Evolutionary conservation across 1,140 invertebrate species (phyloP).

Genomic region (Psilanteris sp.): DNA sequence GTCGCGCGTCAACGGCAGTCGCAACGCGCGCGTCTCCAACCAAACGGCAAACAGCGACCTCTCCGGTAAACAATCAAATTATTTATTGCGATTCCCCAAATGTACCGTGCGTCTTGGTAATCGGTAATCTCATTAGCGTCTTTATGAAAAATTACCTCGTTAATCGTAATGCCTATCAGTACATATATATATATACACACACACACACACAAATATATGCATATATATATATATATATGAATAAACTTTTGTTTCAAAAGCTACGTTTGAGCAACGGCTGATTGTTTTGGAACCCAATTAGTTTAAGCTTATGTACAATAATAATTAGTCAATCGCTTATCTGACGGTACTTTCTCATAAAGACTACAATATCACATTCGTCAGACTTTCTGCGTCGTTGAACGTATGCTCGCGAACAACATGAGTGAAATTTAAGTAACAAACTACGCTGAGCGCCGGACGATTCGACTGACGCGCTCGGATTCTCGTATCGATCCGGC

Average conservation of each 20-base stretch:
- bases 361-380: slow-evolving; percentile 45
- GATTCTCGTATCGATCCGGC: slow-evolving; percentile 35
- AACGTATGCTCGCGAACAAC: background rate
- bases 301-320: slow-evolving; percentile 46
- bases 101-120: background rate
- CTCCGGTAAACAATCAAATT: slow-evolving; percentile 15
- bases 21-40: background rate
- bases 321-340: slow-evolving; percentile 7
- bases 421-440: slow-evolving; percentile 27
- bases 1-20: no score
- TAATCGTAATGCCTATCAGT: slow-evolving; percentile 18
- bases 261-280: slow-evolving; percentile 46
- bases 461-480: slow-evolving; percentile 7
- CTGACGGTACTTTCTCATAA: slow-evolving; percentile 28
- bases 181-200: no score
- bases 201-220: no score
- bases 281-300: slow-evolving; percentile 49
- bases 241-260: slow-evolving; percentile 37
- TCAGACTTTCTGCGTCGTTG: background rate
- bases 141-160: slow-evolving; percentile 39
- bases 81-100: slow-evolving; percentile 21
- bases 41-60: slow-evolving; percentile 6
- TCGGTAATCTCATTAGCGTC: slow-evolving; percentile 17
- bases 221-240: no score
- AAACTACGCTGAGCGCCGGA: slow-evolving; percentile 9